Evolutionary conservation across 1,140 invertebrate species (phyloP).

Genomic region (Saccostrea echinata): DNA sequence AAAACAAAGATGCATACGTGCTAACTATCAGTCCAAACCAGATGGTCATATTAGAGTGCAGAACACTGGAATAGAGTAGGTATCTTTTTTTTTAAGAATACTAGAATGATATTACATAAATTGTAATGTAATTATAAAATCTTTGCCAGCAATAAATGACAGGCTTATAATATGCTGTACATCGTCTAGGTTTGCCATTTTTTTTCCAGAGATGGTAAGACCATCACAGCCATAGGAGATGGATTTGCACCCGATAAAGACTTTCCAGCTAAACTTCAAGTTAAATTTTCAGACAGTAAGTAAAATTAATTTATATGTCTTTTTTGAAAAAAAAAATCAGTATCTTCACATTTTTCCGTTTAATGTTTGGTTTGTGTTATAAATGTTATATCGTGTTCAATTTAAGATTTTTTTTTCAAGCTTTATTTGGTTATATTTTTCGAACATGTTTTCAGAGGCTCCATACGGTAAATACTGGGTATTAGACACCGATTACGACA

Average conservation of each 20-base stretch:
- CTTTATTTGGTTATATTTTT: background rate
- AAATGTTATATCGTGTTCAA: background rate
- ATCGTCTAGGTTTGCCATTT: background rate
- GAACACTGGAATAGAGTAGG: slow-evolving; percentile 46
- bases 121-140: too few relatives aligned
- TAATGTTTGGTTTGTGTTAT: background rate
- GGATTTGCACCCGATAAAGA: slow-evolving; percentile 15
- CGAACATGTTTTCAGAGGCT: slow-evolving; percentile 37
- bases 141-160: too few relatives aligned
- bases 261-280: slow-evolving; percentile 20
- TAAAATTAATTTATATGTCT: background rate
- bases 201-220: slow-evolving; percentile 41
- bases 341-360: background rate
- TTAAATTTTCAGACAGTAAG: slow-evolving; percentile 44
- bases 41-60: slow-evolving; percentile 48
- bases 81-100: background rate
- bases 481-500: slow-evolving; percentile 66
- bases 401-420: background rate
- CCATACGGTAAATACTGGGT: slow-evolving; percentile 65
- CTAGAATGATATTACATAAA: too few relatives aligned
- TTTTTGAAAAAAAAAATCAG: background rate
- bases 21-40: slow-evolving; percentile 49
- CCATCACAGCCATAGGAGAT: slow-evolving; percentile 34
- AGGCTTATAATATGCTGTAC: too few relatives aligned
- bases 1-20: slow-evolving; percentile 45